Conservation (phyloP, 2,888 invertebrate genomes). For the Heliconius hortense region DNA sequence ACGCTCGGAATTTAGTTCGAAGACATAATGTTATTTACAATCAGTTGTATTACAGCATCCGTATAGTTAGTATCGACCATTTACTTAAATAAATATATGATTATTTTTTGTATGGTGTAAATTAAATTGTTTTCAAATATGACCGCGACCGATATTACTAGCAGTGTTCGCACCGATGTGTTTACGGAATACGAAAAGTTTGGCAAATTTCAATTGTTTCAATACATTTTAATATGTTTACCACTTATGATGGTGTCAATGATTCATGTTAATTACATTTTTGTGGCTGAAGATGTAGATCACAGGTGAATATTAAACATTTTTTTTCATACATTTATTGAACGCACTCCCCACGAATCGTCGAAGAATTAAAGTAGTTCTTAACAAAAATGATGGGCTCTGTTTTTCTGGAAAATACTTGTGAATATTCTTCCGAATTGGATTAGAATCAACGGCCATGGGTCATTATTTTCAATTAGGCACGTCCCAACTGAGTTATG, state of each 20-base stretch:
- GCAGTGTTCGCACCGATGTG: slow-evolving; percentile 43
- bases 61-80: slow-evolving; percentile 35
- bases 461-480: not conserved
- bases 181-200: slow-evolving; percentile 49
- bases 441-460: not conserved
- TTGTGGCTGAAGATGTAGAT: slow-evolving; percentile 64
- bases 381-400: not conserved
- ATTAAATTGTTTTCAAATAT: slow-evolving; percentile 28
- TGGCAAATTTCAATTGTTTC: slow-evolving; percentile 61
- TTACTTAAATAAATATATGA: not conserved
- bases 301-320: slow-evolving; percentile 54
- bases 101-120: not conserved
- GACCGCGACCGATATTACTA: slow-evolving; percentile 27
- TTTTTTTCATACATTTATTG: not conserved
- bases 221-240: slow-evolving; percentile 63
- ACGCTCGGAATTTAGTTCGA: slow-evolving; percentile 30
- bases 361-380: not conserved
- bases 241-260: slow-evolving; percentile 63
- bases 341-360: not conserved
- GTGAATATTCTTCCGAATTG: not conserved
- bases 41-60: slow-evolving; percentile 44
- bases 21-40: slow-evolving; percentile 39
- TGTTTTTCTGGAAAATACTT: not conserved
- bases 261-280: slow-evolving; percentile 69
- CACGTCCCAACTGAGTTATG: not conserved